phyloP scores from a whole-genome alignment of 2,113 vertebrate genomes.

The Gasterosteus nipponicus region DNA sequence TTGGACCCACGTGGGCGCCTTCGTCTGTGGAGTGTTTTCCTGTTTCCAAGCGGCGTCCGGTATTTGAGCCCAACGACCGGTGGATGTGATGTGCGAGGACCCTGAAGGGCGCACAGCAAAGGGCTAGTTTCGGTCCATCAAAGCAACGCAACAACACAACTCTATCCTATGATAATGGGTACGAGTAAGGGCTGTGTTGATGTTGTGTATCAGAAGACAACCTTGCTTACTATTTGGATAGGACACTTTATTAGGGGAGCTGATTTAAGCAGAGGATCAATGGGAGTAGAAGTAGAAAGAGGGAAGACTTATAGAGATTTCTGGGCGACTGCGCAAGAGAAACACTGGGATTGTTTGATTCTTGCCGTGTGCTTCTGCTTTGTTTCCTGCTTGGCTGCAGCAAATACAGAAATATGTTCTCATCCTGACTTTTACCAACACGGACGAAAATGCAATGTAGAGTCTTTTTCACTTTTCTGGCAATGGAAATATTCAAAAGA shows the following conservation, averaged over 20 bases:
- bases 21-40: conserved; percentile 17
- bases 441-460: neutral
- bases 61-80: conserved; percentile 21
- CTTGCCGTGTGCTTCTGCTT: neutral
- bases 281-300: conserved; percentile 8
- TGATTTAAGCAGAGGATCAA: neutral
- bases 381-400: conserved; percentile 12
- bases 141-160: neutral
- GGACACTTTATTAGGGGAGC: neutral
- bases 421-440: neutral
- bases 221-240: conserved; percentile 3
- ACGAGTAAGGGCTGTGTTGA: neutral
- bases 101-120: conserved; percentile 10
- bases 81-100: conserved; percentile 19
- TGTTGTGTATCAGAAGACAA: conserved; percentile 1
- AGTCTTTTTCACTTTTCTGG: conserved; percentile 20
- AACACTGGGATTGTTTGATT: neutral
- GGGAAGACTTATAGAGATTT: neutral
- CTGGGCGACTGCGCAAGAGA: neutral
- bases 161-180: neutral
- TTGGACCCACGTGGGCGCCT: conserved; percentile 30
- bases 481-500: conserved; percentile 34
- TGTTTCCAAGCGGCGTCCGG: conserved; percentile 2
- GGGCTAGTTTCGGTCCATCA: neutral
- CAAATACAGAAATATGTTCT: neutral